Conservation (phyloP, 2,113 vertebrate genomes). For the Centropus bengalensis region DNA sequence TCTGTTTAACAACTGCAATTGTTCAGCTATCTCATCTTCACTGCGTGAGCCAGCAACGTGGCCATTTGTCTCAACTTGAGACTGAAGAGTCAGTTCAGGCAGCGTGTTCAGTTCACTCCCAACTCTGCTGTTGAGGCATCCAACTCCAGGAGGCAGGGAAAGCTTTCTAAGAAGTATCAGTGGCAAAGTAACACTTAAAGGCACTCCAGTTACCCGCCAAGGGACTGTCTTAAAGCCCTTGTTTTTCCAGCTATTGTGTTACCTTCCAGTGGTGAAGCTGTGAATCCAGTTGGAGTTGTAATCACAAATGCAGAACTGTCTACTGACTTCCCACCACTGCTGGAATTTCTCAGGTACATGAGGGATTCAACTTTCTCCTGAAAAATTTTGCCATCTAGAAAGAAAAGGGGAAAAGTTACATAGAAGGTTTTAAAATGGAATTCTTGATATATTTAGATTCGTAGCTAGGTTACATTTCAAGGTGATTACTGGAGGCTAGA, state of each 20-base stretch:
- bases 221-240: background rate
- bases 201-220: background rate
- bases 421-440: background rate
- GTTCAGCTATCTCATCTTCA: background rate
- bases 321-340: slow-evolving; percentile 83
- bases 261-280: slow-evolving; percentile 82
- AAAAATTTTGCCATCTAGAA: slow-evolving; percentile 93
- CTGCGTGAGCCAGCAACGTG: background rate
- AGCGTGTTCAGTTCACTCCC: background rate
- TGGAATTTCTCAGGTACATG: slow-evolving; percentile 86
- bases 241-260: slow-evolving; percentile 11
- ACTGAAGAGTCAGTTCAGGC: background rate
- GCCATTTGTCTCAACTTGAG: background rate
- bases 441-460: background rate
- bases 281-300: slow-evolving; percentile 83
- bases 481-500: background rate
- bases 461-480: background rate
- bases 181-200: background rate
- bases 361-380: slow-evolving; percentile 95
- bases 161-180: background rate
- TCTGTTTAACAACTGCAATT: background rate
- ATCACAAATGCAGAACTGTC: slow-evolving; percentile 82
- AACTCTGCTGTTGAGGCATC: background rate
- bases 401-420: background rate
- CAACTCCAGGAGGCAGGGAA: background rate